Percentiles rank a stretch among this genome's conserved stretches.
phyloP scores from a whole-genome alignment of 23 tunicate genomes.

The Trididemnum nubilum region DNA sequence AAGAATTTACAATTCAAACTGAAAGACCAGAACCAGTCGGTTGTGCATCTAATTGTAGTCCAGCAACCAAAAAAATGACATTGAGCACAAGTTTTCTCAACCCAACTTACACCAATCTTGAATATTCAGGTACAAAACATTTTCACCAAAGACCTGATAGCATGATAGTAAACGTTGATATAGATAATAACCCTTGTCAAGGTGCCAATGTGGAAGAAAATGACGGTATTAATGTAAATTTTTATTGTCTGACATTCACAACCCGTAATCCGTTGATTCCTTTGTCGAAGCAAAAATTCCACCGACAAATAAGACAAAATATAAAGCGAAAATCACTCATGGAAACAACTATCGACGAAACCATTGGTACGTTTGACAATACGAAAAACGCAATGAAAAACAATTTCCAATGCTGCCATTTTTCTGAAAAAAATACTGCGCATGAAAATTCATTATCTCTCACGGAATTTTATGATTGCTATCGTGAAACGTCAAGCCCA shows the following conservation, averaged over 20 bases:
- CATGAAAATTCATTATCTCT: not conserved
- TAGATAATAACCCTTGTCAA: conserved; percentile 22
- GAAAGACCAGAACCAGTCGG: conserved; percentile 61
- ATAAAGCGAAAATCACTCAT: conserved; percentile 11
- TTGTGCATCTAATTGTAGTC: conserved; percentile 24
- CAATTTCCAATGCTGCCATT: not conserved
- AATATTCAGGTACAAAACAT: not conserved
- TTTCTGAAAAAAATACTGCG: not conserved
- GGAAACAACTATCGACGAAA: not conserved
- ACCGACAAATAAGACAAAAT: conserved; percentile 39
- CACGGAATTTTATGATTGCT: not conserved
- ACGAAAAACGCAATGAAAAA: not conserved
- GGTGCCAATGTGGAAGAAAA: conserved; percentile 26
- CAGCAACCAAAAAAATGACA: not conserved
- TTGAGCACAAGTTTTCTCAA: not conserved
- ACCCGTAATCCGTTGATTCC: conserved; percentile 76
- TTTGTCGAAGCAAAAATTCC: conserved; percentile 62
- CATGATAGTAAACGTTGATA: conserved; percentile 67
- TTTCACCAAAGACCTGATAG: conserved; percentile 42
- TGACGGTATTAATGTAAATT: conserved; percentile 63
- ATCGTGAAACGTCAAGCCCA: not conserved
- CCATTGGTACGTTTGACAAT: not conserved
- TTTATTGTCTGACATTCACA: conserved; percentile 73
- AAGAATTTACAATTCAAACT: not conserved
- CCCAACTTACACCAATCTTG: too few relatives aligned